Base-by-base conservation (phyloP, 2,113 vertebrate species). In the Notechis scutatus region DNA sequence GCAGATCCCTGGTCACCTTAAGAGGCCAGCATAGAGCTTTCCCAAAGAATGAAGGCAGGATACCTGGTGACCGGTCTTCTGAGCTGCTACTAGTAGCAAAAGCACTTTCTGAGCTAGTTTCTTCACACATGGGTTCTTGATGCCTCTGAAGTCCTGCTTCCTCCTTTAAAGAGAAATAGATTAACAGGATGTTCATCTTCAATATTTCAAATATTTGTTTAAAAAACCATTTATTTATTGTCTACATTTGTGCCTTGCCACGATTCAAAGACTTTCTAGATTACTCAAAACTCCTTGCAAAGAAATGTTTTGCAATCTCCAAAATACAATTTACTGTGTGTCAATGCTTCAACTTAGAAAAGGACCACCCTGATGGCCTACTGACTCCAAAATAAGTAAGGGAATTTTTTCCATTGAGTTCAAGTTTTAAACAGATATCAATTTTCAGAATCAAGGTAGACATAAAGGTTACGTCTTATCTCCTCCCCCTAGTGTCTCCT, bases 21-120 rank as follows among this genome's bases (percentile, higher is more conserved):
- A 98, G 96, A 55, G 99, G 98, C 98, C 99, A 98, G 96, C 97
- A 97, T 97, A 99, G 97, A 86, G 74, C 92, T 97, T 97, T 98
- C 98, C 97, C 96, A 96, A 98, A 96, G 96, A 98, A 98, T 93
- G 98, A 98, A 97, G 97, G 95, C 97, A 98, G 96, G 98, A 98
- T 99, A 99, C 99, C 99, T 99, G 99, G 97, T 94, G 98, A 97
- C 88, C 93, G 96, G 96, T 97, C 98, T 96, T 97, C 98, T 91
- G 95, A 97, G 4, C 96, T 97, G 88, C 88, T 86, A 0, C 95
- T 93, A 47, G 95, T 54, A 50, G 96, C 95, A 15, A 96, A 93
- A 95, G 97, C 93, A 91, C 97, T 95, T 95, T 97, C 98, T 4
- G 93, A 20, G 87, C 91, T 95, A 45, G 96, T 9, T 52, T 98